Conservation (phyloP, 1,140 invertebrate species). For the Heliconius congener region DNA sequence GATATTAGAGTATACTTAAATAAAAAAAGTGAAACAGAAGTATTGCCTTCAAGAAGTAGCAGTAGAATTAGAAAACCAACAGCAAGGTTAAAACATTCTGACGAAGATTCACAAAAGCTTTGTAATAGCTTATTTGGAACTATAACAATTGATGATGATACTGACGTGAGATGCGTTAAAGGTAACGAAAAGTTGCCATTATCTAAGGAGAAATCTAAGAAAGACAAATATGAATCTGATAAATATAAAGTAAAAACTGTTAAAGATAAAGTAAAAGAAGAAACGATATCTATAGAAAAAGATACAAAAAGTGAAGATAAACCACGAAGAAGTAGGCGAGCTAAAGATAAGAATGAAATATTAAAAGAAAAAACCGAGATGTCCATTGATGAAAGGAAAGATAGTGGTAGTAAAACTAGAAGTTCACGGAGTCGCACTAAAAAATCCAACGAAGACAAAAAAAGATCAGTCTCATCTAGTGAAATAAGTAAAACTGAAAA, state of each 20-base stretch:
- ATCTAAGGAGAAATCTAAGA: slow-evolving; percentile 20
- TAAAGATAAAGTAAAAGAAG: slow-evolving; percentile 29
- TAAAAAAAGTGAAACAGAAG: slow-evolving; percentile 44
- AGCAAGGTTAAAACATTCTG: slow-evolving; percentile 45
- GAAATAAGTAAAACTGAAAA: not conserved
- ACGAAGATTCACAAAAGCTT: slow-evolving; percentile 14
- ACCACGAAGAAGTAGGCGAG: not conserved
- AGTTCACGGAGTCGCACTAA: not conserved
- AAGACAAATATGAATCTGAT: slow-evolving; percentile 5
- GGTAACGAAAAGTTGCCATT: not conserved
- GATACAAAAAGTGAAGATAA: slow-evolving; percentile 2
- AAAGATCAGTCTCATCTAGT: not conserved
- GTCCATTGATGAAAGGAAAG: not conserved
- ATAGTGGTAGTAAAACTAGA: not conserved
- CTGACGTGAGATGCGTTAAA: not conserved
- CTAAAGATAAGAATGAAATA: slow-evolving; percentile 15
- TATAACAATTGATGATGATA: not conserved
- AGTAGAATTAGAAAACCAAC: slow-evolving; percentile 62
- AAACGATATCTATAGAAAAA: slow-evolving; percentile 14
- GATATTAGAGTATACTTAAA: slow-evolving; percentile 10
- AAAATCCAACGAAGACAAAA: not conserved
- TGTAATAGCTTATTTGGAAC: not conserved
- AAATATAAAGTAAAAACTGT: slow-evolving; percentile 5
- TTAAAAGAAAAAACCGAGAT: slow-evolving; percentile 9
- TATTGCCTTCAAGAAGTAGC: slow-evolving; percentile 54